phyloP scores from a whole-genome alignment of 2,888 invertebrate species.

The Yponomeuta cagnagella region DNA sequence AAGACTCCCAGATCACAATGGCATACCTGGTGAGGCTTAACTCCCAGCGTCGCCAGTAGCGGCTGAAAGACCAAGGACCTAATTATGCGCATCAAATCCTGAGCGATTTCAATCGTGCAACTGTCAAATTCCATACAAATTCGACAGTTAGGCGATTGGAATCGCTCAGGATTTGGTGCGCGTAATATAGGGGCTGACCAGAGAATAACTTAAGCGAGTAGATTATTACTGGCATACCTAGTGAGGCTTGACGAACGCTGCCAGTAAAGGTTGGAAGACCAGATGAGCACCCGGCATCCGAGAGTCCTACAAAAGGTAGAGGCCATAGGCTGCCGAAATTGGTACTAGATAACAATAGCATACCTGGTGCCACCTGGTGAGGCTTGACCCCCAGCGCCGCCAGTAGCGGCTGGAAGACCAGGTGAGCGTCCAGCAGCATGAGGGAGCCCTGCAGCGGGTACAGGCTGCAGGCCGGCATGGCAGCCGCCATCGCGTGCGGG shows the following conservation, averaged over 20 bases:
- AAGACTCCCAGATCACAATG: too few relatives aligned
- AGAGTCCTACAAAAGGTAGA: constrained; percentile 59
- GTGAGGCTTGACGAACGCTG: constrained; percentile 72
- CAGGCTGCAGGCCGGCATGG: constrained; percentile 78
- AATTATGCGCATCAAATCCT: too few relatives aligned
- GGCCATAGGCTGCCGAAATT: too few relatives aligned
- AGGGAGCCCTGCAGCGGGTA: constrained; percentile 89
- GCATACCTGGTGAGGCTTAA: constrained; percentile 89
- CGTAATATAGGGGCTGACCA: too few relatives aligned
- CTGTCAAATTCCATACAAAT: too few relatives aligned
- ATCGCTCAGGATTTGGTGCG: too few relatives aligned
- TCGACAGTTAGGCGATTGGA: too few relatives aligned
- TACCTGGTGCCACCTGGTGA: constrained; percentile 79
- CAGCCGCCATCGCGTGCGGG: constrained; percentile 49
- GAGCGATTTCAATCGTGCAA: too few relatives aligned
- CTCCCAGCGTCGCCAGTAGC: constrained; percentile 89
- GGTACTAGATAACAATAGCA: too few relatives aligned
- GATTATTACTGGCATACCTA: too few relatives aligned
- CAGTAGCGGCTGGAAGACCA: constrained; percentile 94
- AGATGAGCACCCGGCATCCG: constrained; percentile 93
- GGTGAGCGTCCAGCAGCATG: constrained; percentile 91
- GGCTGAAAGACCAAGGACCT: constrained; percentile 70
- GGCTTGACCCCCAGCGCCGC: constrained; percentile 93
- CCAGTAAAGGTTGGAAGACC: constrained; percentile 93
- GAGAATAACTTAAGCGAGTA: too few relatives aligned